Conservation (phyloP, 2,888 invertebrate genomes). For the Saturnia pavonia region DNA sequence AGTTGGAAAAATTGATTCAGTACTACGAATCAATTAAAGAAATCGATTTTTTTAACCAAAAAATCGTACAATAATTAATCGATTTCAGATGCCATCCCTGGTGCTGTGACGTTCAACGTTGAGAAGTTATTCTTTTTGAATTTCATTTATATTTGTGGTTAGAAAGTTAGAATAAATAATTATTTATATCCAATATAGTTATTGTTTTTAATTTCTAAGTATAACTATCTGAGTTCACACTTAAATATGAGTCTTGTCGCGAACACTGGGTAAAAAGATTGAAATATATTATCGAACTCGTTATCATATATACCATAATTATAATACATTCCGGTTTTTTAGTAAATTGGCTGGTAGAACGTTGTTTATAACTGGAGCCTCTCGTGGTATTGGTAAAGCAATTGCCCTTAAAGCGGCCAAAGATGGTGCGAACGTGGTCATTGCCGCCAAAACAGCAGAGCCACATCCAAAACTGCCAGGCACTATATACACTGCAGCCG, state of each 20-base stretch:
- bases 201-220: not conserved
- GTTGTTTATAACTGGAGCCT: slow-evolving; percentile 97
- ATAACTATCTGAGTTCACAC: not conserved
- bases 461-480: slow-evolving; percentile 95
- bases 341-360: slow-evolving; percentile 91
- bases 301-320: slow-evolving; percentile 33
- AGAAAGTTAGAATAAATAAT: not conserved
- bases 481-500: slow-evolving; percentile 94
- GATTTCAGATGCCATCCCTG: too few species aligned
- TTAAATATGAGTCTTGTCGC: slow-evolving; percentile 75
- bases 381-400: slow-evolving; percentile 97
- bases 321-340: slow-evolving; percentile 34
- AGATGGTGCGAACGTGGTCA: slow-evolving; percentile 95
- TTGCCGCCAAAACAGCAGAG: slow-evolving; percentile 95
- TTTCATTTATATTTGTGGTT: not conserved
- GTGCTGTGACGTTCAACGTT: not conserved
- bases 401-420: slow-evolving; percentile 96
- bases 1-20: too few species aligned
- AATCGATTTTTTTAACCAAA: too few species aligned
- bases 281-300: slow-evolving; percentile 21
- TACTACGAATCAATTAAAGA: too few species aligned
- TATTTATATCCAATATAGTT: not conserved
- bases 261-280: slow-evolving; percentile 70
- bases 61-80: too few species aligned
- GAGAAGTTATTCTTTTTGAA: slow-evolving; percentile 9